These are phyloP conservation scores for Odocoileus hemionus DNA, from an alignment of 2,113 vertebrate species.

Conservation along the genomic window DNA sequence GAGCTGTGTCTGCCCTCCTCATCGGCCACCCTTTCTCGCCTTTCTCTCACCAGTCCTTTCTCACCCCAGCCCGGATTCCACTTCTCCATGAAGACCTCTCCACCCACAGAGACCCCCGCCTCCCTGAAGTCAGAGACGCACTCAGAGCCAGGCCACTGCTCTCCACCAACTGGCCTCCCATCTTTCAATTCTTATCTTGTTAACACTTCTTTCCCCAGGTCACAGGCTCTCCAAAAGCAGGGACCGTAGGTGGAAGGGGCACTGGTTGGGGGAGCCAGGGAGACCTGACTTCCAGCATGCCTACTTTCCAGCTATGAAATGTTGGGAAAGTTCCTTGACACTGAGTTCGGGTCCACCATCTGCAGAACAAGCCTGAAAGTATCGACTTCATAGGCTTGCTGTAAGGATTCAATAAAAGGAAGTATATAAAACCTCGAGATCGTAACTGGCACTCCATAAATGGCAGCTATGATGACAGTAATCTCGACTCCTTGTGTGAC, in stretches of 20 bases:
- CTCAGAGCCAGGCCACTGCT: no score
- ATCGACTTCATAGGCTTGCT: neutral
- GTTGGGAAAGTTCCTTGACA: neutral
- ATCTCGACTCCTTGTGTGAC: accelerated
- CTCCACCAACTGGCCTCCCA: neutral
- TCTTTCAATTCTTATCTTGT: neutral
- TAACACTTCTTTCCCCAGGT: no score
- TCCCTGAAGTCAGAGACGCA: neutral
- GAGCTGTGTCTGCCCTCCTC: neutral
- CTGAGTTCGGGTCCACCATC: neutral
- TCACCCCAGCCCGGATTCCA: accelerated
- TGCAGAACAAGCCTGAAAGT: neutral
- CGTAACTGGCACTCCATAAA: neutral
- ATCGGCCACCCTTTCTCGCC: neutral
- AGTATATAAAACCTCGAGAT: neutral
- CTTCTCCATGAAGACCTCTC: neutral
- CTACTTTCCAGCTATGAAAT: neutral
- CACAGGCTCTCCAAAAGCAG: neutral
- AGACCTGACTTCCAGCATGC: neutral
- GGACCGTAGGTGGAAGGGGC: neutral
- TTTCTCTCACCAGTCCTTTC: accelerated
- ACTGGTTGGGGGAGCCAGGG: neutral
- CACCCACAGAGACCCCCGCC: neutral
- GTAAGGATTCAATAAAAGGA: neutral
- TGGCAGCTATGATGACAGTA: accelerated